phyloP scores from a whole-genome alignment of 2,797 vertebrate species.

The Momotus momota region DNA sequence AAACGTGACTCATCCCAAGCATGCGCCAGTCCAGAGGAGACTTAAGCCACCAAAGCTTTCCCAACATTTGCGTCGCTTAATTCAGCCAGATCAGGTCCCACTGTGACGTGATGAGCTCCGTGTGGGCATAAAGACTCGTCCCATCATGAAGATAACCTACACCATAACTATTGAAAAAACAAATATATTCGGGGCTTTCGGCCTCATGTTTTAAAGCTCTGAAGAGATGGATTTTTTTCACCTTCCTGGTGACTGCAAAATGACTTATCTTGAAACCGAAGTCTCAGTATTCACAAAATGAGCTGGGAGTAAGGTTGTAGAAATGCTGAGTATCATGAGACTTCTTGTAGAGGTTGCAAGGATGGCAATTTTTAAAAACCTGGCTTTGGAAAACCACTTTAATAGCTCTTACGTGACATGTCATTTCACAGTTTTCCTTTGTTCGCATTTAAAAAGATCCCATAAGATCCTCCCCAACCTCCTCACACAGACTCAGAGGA shows the following conservation, averaged over 20 bases:
- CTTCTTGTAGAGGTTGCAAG: background rate
- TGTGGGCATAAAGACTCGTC: background rate
- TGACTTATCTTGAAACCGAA: background rate
- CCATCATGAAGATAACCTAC: background rate
- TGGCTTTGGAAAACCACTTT: background rate
- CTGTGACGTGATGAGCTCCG: fast-evolving
- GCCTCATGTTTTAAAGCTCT: background rate
- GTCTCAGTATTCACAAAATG: background rate
- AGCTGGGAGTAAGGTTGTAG: background rate
- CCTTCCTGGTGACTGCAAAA: background rate
- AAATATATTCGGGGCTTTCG: background rate
- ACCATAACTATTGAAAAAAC: background rate
- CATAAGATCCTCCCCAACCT: background rate
- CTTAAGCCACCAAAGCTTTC: background rate
- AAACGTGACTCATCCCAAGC: fast-evolving
- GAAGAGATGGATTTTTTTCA: background rate
- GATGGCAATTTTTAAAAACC: background rate
- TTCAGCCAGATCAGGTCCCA: background rate
- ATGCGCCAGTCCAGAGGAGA: background rate
- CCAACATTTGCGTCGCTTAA: fast-evolving
- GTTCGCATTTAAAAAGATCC: background rate
- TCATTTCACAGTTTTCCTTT: background rate
- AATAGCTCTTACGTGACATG: background rate
- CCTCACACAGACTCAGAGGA: background rate
- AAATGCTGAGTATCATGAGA: background rate